Base-by-base conservation (phyloP, 1,140 invertebrate genomes). In the Cepaea nemoralis region DNA sequence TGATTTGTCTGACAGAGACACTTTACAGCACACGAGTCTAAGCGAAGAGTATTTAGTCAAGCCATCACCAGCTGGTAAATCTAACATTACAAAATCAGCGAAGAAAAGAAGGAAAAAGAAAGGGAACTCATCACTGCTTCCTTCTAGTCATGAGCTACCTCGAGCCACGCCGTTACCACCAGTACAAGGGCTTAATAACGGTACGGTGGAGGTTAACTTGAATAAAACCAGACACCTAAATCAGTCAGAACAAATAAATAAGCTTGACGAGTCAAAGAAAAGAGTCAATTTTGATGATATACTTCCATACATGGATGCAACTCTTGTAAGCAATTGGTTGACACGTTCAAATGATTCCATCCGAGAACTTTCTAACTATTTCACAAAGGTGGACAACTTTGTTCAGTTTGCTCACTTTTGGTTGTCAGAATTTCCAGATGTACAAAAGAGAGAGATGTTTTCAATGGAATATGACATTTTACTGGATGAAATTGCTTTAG, bases 391-490 rank as follows among this genome's bases (percentile, higher is more conserved):
- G 24, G 88, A 89, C 22, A 89, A 88, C 76, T 92, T 90, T 89
- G 87, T 91, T 45, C 83, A 88, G 42, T 91, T 92, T 87, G 88
- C 89, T 82, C 90, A 91, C 83, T 91, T 92, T 82, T 91, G 90
- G 90, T 82, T 92, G 5, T 85, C 86, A 27, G 86, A 89, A 35
- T 91, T 92, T 78, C 84, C 85, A 67, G 89, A 88, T 85, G 70
- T 83, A 67, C 87, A 90, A 63, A 88, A 89, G 69, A 85, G 87
- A 50, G 89, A 90, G 71, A 89, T 91, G 39, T 88, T 90, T 83
- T 85, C 88, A 67, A 82, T 92, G 79, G 91, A 92, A 83, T 83
- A 89, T 84, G 84, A 84, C n/a, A 90, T 91, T 83, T 76, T 91
- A 24, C 39, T 87, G 12, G 89, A 91, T 74, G 88, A 92, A 80